Conservation (phyloP, 2,113 vertebrate genomes). For the Entomyzon cyanotis region DNA sequence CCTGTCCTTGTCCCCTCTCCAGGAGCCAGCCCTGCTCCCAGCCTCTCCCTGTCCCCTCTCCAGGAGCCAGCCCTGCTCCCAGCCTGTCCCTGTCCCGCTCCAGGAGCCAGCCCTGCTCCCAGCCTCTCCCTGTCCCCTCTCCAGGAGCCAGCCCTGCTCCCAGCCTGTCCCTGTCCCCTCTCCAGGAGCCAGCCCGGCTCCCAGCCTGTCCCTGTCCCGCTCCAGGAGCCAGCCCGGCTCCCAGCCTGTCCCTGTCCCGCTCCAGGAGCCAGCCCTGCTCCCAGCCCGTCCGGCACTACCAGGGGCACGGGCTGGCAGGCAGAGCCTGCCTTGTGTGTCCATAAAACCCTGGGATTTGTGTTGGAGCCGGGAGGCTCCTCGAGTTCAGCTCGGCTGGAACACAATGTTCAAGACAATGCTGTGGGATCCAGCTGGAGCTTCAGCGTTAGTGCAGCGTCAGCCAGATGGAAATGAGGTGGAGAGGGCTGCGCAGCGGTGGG, state of each 20-base stretch:
- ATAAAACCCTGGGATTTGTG: conserved; percentile 41
- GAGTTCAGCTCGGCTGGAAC: conserved; percentile 77
- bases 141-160: no score
- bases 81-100: no score
- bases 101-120: no score
- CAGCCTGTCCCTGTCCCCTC: no score
- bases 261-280: neutral
- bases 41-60: neutral
- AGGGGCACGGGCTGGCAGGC: conserved; percentile 24
- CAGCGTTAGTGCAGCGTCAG: conserved; percentile 61
- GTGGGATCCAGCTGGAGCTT: conserved; percentile 68
- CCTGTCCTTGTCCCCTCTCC: neutral
- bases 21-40: no score
- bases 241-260: neutral
- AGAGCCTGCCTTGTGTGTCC: neutral
- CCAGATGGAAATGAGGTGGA: conserved; percentile 69
- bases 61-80: neutral
- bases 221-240: neutral
- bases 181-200: neutral
- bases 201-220: neutral
- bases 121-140: no score
- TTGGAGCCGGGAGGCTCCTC: conserved; percentile 55
- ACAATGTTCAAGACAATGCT: conserved; percentile 78
- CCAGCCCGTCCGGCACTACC: neutral
- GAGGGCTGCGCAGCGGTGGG: neutral